phyloP scores from a whole-genome alignment of 2,113 vertebrate genomes.

The mouse (Mus musculus) region DNA sequence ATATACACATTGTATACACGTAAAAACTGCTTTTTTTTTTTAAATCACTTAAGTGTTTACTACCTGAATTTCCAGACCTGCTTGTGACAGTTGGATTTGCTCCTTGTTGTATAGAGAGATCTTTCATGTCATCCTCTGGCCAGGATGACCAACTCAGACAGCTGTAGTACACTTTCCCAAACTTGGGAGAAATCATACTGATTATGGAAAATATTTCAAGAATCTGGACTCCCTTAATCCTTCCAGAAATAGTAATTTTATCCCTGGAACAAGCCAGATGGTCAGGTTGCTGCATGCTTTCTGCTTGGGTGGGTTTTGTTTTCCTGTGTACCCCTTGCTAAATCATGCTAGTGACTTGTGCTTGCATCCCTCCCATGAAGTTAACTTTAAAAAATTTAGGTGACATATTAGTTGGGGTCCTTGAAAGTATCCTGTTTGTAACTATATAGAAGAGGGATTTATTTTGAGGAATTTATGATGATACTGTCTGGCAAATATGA shows the following conservation, averaged over 20 bases:
- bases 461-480: slow-evolving; percentile 12
- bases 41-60: not conserved
- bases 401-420: not conserved
- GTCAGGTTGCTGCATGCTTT: not conserved
- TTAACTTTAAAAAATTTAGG: not conserved
- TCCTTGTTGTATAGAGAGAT: not conserved
- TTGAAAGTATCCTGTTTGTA: not conserved
- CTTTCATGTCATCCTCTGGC: not conserved
- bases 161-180: not conserved
- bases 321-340: not conserved
- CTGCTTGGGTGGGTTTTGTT: not conserved
- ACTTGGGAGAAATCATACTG: slow-evolving; percentile 1
- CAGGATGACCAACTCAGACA: not conserved
- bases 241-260: slow-evolving; percentile 37
- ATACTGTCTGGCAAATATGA: not conserved
- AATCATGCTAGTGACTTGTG: not conserved
- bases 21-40: not conserved
- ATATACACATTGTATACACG: slow-evolving; percentile 17
- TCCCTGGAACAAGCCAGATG: not conserved
- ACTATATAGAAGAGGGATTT: not conserved
- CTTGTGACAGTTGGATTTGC: not conserved
- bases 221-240: not conserved
- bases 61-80: not conserved
- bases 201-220: not conserved
- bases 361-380: not conserved